Base-by-base conservation (phyloP, 92 coral and sea anemone genomes). In the Heteractis magnifica region DNA sequence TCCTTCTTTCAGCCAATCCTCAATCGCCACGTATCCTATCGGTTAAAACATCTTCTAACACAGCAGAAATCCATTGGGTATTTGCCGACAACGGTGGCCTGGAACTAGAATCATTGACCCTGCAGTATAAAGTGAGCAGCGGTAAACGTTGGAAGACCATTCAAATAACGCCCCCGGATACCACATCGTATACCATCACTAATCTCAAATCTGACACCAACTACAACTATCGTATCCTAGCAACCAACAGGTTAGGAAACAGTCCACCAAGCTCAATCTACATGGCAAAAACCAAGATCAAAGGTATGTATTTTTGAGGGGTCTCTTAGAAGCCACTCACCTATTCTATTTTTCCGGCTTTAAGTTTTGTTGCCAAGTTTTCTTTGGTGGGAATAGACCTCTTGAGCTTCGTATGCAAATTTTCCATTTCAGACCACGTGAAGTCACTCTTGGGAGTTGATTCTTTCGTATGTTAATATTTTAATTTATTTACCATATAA, bases 141-240 rank as follows among this genome's bases (percentile, higher is more conserved):
- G 82, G 71, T 6, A 75, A 56, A 20, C 15, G 76, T 15, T 95
- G 98, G 98, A 86, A 84, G 60, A 79, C 83, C 18, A 86, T 91
- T 14, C 90, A 85, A 62, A 91, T 95, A 6, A 88, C 87, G 11
- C 94, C 93, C 3, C 92, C 92, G 8, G 89, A 87, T 77, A 81
- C 77, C 48, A 82, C 83, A 79, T 86, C 90, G 55, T 87, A 95
- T 89, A 94, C 94, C 3, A 95, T 95, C 78, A 86, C 84, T 65
- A 90, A 90, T 34, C 94, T 95, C 12, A 20, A 83, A 6, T 87
- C 95, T 1, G 85, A 92, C 64, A 94, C 91, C 41, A 81, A 86
- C 86, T 95, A 95, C 87, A 92, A 89, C 72, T 94, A 92, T 65
- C 98, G 98, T 60, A 87, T 92, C 83, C 81, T 64, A 21, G 98